Base-by-base conservation (phyloP, 2,888 invertebrate species). In the Apoda limacodes region DNA sequence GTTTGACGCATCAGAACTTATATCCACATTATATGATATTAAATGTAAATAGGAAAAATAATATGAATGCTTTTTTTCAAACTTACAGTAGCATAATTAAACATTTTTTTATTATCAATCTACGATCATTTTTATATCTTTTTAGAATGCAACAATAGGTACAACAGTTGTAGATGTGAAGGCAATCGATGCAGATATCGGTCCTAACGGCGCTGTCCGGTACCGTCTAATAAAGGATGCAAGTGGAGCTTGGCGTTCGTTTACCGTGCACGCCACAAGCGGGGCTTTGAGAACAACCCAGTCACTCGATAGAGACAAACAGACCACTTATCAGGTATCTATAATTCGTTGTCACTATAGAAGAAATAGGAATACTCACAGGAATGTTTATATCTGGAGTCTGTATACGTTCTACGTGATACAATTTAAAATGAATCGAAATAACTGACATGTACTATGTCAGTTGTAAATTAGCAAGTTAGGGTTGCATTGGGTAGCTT, bases 101-200 rank as follows among this genome's bases (percentile, higher is more conserved):
- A n/a, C n/a, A n/a, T n/a, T n/a, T n/a, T n/a, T n/a, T n/a, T n/a
- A n/a, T n/a, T n/a, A n/a, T n/a, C n/a, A n/a, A n/a, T n/a, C n/a
- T n/a, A n/a, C n/a, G n/a, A n/a, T n/a, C n/a, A n/a, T n/a, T n/a
- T n/a, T n/a, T n/a, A n/a, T n/a, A 9, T 7, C 4, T 23, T 9
- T 28, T 9, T 54, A 93, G 90, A 95, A 95, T 62, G 89, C 92
- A 11, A 94, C 94, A 6, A 83, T 94, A 28, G 95, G 94, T 4
- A 88, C 90, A 5, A 78, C 87, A 28, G 85, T 95, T 9, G 85
- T 92, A 11, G 88, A 89, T 60, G 90, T 95, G 2, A 82, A 86
- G 29, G 96, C 97, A 0, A 85, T 85, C 27, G 97, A 98, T 69
- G 90, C 90, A 28, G 97, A 97, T 59, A 87, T 90, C 26, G 97